Conservation (phyloP, 2,113 vertebrate genomes). For the Gallinago paraguaiae region DNA sequence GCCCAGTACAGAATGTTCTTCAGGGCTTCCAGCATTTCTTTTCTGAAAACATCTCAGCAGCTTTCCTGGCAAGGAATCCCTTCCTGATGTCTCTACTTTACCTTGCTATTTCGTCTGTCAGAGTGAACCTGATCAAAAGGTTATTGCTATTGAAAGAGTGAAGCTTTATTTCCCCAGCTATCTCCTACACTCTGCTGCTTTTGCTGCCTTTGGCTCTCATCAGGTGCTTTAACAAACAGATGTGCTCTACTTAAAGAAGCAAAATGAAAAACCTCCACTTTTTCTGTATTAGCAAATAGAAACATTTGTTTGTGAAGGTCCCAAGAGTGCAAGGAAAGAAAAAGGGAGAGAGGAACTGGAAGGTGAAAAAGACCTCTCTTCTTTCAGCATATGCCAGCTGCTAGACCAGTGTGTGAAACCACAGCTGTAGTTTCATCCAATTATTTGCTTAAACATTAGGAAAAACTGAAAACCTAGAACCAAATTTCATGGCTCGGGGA, state of each 20-base stretch:
- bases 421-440: not conserved
- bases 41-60: not conserved
- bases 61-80: not conserved
- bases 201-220: not conserved
- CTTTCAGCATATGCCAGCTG: not conserved
- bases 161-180: not conserved
- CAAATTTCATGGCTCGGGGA: not conserved
- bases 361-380: not conserved
- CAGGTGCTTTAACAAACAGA: not conserved
- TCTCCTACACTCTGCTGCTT: not conserved
- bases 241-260: not conserved
- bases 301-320: not conserved
- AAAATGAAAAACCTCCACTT: not conserved
- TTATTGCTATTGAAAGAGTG: not conserved
- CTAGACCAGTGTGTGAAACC: not conserved
- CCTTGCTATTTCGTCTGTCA: not conserved
- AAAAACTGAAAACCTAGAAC: not conserved
- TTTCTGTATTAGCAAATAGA: not conserved
- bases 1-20: not conserved
- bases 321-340: not conserved
- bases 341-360: not conserved
- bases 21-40: not conserved
- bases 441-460: not conserved
- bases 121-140: not conserved
- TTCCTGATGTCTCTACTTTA: not conserved